A percentile compares a stretch with the other conserved stretches of the same genome.
phyloP scores from a whole-genome alignment of 2,113 vertebrate species.

The Alectura lathami region DNA sequence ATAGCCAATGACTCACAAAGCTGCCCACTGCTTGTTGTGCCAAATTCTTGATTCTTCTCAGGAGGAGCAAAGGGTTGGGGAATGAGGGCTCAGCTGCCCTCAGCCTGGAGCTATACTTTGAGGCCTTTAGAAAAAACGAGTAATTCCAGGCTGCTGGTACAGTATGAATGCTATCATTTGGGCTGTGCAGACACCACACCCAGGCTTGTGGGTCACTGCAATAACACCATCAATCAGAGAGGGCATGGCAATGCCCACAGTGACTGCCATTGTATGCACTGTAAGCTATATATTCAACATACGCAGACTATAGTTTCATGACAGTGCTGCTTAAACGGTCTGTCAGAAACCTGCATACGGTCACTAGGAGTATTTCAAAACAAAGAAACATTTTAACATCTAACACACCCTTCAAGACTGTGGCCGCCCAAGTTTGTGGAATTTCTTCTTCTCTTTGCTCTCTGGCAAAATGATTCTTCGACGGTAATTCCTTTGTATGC shows the following conservation, averaged over 20 bases:
- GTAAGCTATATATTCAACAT: not conserved
- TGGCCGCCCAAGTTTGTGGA: not conserved
- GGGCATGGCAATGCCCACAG: not conserved
- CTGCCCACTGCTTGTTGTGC: accelerated
- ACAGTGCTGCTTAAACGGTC: not conserved
- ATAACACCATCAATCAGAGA: not conserved
- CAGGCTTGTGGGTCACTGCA: not conserved
- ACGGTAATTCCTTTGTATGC: not conserved
- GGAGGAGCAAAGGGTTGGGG: not conserved
- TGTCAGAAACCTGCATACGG: not conserved
- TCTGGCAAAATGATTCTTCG: not conserved
- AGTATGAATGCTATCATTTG: not conserved
- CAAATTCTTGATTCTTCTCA: not conserved
- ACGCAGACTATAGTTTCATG: accelerated
- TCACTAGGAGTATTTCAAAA: not conserved
- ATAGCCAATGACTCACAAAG: not conserved
- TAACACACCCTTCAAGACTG: not conserved
- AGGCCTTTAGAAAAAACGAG: not conserved
- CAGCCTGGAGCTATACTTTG: not conserved
- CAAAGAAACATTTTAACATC: not conserved
- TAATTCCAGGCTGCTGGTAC: not conserved
- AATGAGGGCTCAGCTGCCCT: not conserved
- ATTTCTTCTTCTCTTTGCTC: not conserved
- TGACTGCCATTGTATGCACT: not conserved
- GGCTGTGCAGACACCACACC: not conserved